Conservation (phyloP, 2,888 invertebrate species). For the Agelastica alni region DNA sequence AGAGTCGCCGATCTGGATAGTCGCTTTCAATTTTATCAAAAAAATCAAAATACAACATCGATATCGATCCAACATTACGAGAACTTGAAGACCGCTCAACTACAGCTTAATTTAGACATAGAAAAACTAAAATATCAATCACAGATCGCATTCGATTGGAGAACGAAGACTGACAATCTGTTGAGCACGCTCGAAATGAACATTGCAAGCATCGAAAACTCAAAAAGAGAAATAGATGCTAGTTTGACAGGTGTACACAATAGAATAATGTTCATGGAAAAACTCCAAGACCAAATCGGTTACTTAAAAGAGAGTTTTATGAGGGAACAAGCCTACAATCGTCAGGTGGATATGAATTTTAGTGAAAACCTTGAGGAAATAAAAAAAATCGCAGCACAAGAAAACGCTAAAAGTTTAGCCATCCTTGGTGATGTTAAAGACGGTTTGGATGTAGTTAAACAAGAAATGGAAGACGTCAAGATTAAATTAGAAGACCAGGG, state of each 20-base stretch:
- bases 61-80: conserved; percentile 13
- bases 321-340: conserved; percentile 45
- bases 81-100: conserved; percentile 33
- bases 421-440: conserved; percentile 54
- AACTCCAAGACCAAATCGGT: conserved; percentile 44
- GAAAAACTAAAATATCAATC: conserved; percentile 47
- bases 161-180: conserved; percentile 57
- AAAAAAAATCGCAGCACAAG: conserved; percentile 50
- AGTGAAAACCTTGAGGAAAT: conserved; percentile 46
- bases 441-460: conserved; percentile 43
- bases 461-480: conserved; percentile 40
- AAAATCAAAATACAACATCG: conserved; percentile 6
- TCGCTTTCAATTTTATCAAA: conserved; percentile 19
- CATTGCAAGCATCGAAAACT: conserved; percentile 29
- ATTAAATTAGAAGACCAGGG: conserved; percentile 53
- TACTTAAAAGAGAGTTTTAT: conserved; percentile 43
- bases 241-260: conserved; percentile 39
- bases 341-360: conserved; percentile 40
- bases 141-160: conserved; percentile 61
- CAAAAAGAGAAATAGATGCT: conserved; percentile 38
- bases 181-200: conserved; percentile 59
- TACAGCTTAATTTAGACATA: conserved; percentile 38
- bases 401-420: conserved; percentile 51
- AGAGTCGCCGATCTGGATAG: conserved; percentile 37
- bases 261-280: conserved; percentile 41